These are phyloP conservation scores for Tragulus kanchil DNA, from an alignment of 2,113 vertebrate genomes.

Conservation along the genomic window DNA sequence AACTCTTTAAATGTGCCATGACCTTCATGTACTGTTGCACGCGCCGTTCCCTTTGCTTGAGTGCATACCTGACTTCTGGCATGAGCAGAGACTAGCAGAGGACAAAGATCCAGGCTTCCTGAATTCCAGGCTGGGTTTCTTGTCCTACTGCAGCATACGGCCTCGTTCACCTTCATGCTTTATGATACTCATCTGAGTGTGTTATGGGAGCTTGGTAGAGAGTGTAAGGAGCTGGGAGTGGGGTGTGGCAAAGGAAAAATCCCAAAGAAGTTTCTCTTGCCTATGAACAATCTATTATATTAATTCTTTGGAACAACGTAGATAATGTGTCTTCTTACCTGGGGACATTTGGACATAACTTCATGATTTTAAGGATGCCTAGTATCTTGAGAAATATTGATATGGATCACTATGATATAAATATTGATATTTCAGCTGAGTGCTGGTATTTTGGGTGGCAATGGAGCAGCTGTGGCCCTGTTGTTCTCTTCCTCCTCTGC, in stretches of 20 bases:
- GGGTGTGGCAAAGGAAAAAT: background rate
- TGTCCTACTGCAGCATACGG: background rate
- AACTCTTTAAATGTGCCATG: background rate
- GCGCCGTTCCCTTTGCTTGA: background rate
- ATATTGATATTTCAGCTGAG: too few species aligned
- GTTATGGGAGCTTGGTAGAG: background rate
- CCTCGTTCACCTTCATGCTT: background rate
- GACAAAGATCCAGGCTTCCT: background rate
- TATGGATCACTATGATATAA: background rate
- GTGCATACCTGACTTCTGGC: background rate
- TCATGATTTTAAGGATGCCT: background rate
- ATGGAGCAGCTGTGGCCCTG: background rate
- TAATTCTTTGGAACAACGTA: background rate
- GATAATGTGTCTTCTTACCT: background rate
- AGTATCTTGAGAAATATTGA: background rate
- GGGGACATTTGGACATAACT: background rate
- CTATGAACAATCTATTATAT: background rate
- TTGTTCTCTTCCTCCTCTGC: background rate
- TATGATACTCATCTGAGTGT: background rate
- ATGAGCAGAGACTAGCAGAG: background rate
- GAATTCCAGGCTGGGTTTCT: background rate
- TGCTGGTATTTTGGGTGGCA: background rate
- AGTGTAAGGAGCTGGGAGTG: background rate
- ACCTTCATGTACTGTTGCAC: conserved; percentile 48
- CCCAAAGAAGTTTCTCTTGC: background rate